phyloP scores from a whole-genome alignment of 2,888 invertebrate species.

The Tholera decimalis region DNA sequence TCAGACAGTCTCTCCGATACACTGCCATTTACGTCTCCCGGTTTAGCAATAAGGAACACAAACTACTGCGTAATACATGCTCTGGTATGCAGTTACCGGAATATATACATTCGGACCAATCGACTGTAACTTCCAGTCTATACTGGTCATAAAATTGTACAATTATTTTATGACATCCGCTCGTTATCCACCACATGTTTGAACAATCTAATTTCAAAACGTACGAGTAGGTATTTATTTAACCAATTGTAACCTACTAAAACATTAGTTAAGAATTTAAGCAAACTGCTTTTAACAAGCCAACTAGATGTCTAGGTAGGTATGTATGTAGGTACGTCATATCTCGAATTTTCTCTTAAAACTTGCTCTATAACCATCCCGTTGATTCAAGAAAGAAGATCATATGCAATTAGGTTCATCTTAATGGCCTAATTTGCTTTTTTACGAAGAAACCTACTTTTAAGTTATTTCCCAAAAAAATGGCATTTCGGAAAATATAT shows the following conservation, averaged over 20 bases:
- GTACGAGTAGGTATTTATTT: too few species aligned
- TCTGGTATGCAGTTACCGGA: constrained; percentile 55
- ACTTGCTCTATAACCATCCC: not conserved
- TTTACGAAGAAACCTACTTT: not conserved
- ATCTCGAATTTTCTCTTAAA: not conserved
- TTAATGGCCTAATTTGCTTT: not conserved
- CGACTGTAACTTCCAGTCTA: constrained; percentile 15
- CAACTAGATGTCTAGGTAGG: not conserved
- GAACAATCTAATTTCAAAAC: constrained; percentile 11
- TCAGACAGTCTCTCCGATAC: constrained; percentile 60
- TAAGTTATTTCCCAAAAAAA: constrained; percentile 2
- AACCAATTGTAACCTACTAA: too few species aligned
- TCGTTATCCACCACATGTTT: constrained; percentile 19
- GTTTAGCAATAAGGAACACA: constrained; percentile 77
- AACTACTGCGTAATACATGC: constrained; percentile 58
- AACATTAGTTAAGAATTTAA: not conserved
- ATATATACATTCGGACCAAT: constrained; percentile 42
- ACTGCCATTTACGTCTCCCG: constrained; percentile 75
- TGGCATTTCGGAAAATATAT: constrained; percentile 3
- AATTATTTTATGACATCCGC: constrained; percentile 42
- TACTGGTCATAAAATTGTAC: constrained; percentile 30
- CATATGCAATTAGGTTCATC: not conserved
- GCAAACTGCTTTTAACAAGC: not conserved
- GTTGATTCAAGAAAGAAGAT: not conserved
- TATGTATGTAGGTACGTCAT: not conserved